phyloP scores from a whole-genome alignment of 1,140 invertebrate species.

The Apis florea region DNA sequence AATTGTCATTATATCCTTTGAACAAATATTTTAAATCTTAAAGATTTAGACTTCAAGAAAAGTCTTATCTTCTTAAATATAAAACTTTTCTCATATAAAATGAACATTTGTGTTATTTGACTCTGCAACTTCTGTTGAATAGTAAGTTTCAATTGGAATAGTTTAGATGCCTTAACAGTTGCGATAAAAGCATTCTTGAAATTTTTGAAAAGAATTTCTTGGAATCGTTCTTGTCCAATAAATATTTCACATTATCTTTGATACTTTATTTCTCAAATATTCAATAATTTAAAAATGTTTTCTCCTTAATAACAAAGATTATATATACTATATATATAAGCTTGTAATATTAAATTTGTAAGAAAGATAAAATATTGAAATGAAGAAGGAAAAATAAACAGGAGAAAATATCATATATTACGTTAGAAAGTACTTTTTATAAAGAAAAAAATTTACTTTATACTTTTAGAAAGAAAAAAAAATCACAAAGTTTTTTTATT shows the following conservation, averaged over 20 bases:
- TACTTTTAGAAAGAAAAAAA: background rate
- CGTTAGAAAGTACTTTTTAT: background rate
- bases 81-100: background rate
- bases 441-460: background rate
- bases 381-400: background rate
- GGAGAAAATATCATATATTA: background rate
- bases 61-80: background rate
- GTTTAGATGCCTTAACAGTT: background rate
- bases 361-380: background rate
- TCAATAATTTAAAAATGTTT: background rate
- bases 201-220: background rate
- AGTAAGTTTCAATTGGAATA: slow-evolving; percentile 7
- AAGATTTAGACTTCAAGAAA: background rate
- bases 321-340: background rate
- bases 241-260: background rate
- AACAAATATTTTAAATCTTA: background rate
- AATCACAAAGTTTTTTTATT: no score
- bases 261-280: background rate
- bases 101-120: background rate
- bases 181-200: background rate
- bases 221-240: background rate
- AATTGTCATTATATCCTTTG: background rate
- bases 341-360: background rate
- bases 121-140: background rate
- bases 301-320: background rate